Conservation (phyloP, 1,140 invertebrate genomes). For the Drosophila paulistorum region DNA sequence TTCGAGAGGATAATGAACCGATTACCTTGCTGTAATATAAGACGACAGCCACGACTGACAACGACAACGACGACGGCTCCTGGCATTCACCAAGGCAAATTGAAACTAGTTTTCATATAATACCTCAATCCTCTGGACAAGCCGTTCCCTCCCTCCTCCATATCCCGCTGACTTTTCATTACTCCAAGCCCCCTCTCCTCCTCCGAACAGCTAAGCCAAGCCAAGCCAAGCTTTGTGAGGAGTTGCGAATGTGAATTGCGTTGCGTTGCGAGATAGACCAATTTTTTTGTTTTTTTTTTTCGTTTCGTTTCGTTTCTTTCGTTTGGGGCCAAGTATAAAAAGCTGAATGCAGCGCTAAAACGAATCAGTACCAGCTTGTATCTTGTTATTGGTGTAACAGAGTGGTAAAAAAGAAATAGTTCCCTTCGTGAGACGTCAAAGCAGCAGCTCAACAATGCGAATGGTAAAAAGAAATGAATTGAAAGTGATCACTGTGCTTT, state of each 20-base stretch:
- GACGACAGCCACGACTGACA: slow-evolving; percentile 24
- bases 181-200: slow-evolving; percentile 17
- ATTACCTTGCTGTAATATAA: slow-evolving; percentile 55
- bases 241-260: slow-evolving; percentile 72
- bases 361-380: slow-evolving; percentile 82
- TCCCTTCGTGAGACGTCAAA: slow-evolving; percentile 76
- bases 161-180: slow-evolving; percentile 67
- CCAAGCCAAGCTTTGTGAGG: slow-evolving; percentile 34
- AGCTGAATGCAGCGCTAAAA: slow-evolving; percentile 69
- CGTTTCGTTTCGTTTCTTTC: neutral
- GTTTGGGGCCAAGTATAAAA: slow-evolving; percentile 33
- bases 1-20: slow-evolving; percentile 73
- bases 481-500: slow-evolving; percentile 17
- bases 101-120: slow-evolving; percentile 78
- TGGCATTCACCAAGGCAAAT: slow-evolving; percentile 32
- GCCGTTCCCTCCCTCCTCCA: slow-evolving; percentile 34
- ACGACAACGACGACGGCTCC: slow-evolving; percentile 1
- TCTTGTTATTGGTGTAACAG: slow-evolving; percentile 81
- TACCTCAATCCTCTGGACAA: slow-evolving; percentile 17
- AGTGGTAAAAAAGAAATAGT: slow-evolving; percentile 44
- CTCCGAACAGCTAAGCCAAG: slow-evolving; percentile 52
- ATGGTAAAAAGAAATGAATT: slow-evolving; percentile 65
- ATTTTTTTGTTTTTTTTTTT: slow-evolving; percentile 71
- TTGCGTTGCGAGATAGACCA: slow-evolving; percentile 66
- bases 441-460: slow-evolving; percentile 83